A percentile compares a stretch with the other conserved stretches of the same genome.
Conservation (phyloP, 2,888 invertebrate species). For the Apotomis betuletana region DNA sequence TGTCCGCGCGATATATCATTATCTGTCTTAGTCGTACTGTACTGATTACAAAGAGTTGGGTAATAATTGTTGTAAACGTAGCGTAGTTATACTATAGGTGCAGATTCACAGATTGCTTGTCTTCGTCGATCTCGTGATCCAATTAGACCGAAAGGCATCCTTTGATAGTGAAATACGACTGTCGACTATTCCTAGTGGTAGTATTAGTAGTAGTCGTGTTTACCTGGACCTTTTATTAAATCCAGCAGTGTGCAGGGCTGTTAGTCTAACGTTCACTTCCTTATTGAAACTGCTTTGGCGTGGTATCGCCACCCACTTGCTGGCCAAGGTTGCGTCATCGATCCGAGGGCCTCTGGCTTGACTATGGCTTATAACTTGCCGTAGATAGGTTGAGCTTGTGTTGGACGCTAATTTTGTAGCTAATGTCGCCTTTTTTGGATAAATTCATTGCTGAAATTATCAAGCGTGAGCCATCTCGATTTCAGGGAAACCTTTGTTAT, state of each 20-base stretch:
- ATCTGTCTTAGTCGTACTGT: too few relatives aligned
- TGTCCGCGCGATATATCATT: too few relatives aligned
- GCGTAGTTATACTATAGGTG: too few relatives aligned
- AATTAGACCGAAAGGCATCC: not conserved
- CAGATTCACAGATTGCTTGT: too few relatives aligned
- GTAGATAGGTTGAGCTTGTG: conserved; percentile 19
- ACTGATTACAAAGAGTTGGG: too few relatives aligned
- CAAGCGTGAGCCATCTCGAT: conserved; percentile 3
- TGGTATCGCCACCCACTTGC: conserved; percentile 58
- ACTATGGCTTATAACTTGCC: conserved; percentile 37
- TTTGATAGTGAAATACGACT: not conserved
- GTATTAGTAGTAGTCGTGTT: not conserved
- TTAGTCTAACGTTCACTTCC: conserved; percentile 51
- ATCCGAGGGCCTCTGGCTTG: conserved; percentile 55
- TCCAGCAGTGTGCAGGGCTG: conserved; percentile 15
- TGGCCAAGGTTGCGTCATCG: conserved; percentile 67
- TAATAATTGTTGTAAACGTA: too few relatives aligned
- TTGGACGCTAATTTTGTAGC: conserved; percentile 19
- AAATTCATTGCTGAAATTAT: conserved; percentile 18
- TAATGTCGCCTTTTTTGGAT: conserved; percentile 23
- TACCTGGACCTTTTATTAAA: conserved; percentile 1
- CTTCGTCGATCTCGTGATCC: too few relatives aligned
- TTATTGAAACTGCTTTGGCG: conserved; percentile 45
- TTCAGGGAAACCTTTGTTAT: not conserved
- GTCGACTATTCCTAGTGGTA: too few relatives aligned